Base-by-base conservation (phyloP, 2,797 vertebrate species). In the Argyrosomus regius region DNA sequence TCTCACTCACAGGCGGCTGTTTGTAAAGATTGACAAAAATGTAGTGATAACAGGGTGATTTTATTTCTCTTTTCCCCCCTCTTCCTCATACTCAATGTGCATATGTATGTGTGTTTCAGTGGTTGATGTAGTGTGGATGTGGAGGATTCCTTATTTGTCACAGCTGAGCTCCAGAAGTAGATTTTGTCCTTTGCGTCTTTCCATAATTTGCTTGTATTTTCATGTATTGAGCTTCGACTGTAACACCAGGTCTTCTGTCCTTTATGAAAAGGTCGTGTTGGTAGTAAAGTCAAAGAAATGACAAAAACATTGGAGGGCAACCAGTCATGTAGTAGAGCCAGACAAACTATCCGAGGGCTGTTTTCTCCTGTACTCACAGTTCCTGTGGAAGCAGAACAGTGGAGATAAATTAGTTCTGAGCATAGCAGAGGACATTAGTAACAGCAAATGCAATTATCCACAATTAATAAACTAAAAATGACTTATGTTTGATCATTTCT, bases 31-130 rank as follows among this genome's bases (percentile, higher is more conserved):
- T 50, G 77, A 86, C 63, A 87, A 87, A 39, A 87, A 90, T 89
- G 92, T 92, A 92, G 92, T 91, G 90, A 91, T 52, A 65, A 76
- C 64, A 64, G 65, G 41, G 35, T 82, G 78, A 84, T 77, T 80
- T 77, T 52, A 64, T 85, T 70, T 71, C 43, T 70, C 65, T 39
- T 48, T 49, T 18, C 4, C 28, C 62, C 59, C 53, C 14, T 39
- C 57, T 45, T 80, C 58, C 52, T 72, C 54, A 64, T 72, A 39
- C 28, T 81, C 52, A 75, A 50, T 82, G 83, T 85, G 73, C 72
- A 75, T 64, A 45, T 79, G 73, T 74, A 20, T 45, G 24, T 74
- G 63, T 77, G 73, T 83, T 60, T 87, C 75, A 75, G 80, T 87
- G 83, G 86, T 83, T 24, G 62, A 82, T 78, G 89, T 92, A 91